Conservation (phyloP, 1,140 invertebrate genomes). For the Trinorchestia longiramus region DNA sequence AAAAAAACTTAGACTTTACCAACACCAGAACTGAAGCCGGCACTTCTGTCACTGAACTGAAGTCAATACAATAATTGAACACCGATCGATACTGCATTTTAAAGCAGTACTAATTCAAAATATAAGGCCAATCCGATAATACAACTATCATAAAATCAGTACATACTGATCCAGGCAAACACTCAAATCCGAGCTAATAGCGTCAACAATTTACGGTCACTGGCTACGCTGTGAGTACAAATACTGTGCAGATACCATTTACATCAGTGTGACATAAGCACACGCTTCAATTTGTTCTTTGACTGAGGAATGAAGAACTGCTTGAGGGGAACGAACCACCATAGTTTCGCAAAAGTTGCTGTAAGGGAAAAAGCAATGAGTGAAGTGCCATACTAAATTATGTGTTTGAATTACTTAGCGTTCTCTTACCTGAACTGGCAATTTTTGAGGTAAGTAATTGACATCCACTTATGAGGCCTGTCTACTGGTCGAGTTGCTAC, state of each 20-base stretch:
- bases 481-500: not conserved
- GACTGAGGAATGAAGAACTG: not conserved
- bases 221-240: not conserved
- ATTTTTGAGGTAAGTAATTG: not conserved
- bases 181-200: not conserved
- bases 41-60: not conserved
- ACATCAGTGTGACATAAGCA: not conserved
- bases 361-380: not conserved
- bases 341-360: not conserved
- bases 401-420: not conserved
- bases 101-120: not conserved
- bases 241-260: not conserved
- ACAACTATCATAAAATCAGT: not conserved
- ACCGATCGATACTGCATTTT: not conserved
- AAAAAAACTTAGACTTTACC: not conserved
- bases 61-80: not conserved
- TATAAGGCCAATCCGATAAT: not conserved
- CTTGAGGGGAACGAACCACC: not conserved
- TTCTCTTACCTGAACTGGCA: not conserved
- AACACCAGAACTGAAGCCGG: not conserved
- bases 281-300: not conserved
- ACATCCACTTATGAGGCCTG: not conserved
- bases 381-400: not conserved
- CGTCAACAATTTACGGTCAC: not conserved
- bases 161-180: not conserved